phyloP scores from a whole-genome alignment of 2,888 invertebrate species.

The Drosophila silvestris region DNA sequence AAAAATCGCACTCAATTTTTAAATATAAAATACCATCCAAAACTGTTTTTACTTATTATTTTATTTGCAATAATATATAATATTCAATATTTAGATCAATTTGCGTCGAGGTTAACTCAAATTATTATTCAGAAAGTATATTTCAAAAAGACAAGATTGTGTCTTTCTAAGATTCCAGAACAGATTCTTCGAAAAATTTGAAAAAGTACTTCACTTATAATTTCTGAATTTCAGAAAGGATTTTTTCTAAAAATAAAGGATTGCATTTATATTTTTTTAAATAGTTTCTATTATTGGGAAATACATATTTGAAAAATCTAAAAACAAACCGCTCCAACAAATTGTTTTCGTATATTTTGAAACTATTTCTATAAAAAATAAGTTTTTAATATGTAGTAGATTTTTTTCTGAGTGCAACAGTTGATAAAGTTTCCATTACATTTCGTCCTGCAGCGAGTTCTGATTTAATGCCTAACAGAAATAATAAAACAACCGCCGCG shows the following conservation, averaged over 20 bases:
- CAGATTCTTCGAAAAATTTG: background rate
- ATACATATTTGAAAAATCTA: background rate
- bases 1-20: background rate
- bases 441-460: slow-evolving; percentile 7
- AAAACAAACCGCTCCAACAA: background rate
- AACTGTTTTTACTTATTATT: background rate
- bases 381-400: fast-evolving
- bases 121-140: background rate
- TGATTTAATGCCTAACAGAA: slow-evolving; percentile 53
- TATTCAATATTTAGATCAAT: background rate
- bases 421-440: slow-evolving; percentile 48
- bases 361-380: background rate
- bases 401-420: slow-evolving; percentile 15
- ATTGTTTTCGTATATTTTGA: background rate
- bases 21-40: background rate
- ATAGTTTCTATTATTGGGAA: background rate
- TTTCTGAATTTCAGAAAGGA: background rate
- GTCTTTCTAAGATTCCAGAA: background rate
- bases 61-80: background rate
- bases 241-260: background rate
- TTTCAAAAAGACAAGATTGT: background rate
- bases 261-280: background rate
- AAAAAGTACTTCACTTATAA: background rate
- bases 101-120: background rate
- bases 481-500: slow-evolving; percentile 52